Conservation (phyloP, 2,797 vertebrate genomes). For the Molossus molossus region DNA sequence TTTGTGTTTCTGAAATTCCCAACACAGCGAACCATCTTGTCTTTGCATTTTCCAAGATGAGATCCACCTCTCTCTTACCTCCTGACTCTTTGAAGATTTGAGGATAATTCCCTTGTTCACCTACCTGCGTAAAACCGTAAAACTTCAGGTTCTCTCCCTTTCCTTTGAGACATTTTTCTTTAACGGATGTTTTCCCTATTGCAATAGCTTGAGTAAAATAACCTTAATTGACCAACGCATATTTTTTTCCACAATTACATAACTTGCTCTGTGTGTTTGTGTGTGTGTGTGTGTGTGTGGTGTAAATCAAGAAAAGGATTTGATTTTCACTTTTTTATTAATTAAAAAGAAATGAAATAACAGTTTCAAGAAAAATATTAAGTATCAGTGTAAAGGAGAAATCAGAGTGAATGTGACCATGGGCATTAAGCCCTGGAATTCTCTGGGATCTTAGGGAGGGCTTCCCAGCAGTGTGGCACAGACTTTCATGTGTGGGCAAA, state of each 20-base stretch:
- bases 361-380: background rate
- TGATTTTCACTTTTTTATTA: background rate
- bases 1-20: background rate
- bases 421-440: background rate
- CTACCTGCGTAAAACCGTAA: background rate
- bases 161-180: background rate
- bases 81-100: background rate
- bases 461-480: background rate
- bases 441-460: background rate
- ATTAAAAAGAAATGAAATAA: constrained; percentile 9
- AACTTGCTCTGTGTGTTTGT: background rate
- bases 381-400: background rate
- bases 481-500: background rate
- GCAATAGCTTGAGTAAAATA: background rate
- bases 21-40: background rate
- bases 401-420: background rate
- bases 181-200: background rate
- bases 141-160: background rate
- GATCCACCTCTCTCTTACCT: background rate
- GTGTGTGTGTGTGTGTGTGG: background rate
- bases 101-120: background rate
- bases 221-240: background rate
- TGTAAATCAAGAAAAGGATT: background rate
- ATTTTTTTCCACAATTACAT: background rate
- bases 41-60: constrained; percentile 8